These are phyloP conservation scores for Dendrocincla fuliginosa DNA, from an alignment of 2,797 vertebrate species.

Conservation along the genomic window DNA sequence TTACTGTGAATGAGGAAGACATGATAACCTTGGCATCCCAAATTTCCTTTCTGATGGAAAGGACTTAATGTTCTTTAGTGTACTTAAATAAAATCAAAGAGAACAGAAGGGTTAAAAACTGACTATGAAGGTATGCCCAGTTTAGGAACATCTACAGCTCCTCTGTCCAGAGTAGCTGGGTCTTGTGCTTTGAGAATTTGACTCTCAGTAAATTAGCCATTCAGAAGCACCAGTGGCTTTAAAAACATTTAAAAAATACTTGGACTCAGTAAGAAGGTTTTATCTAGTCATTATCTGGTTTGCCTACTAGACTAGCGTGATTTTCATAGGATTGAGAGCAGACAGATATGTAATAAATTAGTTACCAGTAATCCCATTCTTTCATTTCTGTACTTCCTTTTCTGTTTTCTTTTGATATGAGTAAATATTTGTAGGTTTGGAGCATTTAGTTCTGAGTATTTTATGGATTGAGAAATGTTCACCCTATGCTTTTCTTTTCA, in stretches of 20 bases:
- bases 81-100: background rate
- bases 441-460: background rate
- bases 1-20: background rate
- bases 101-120: background rate
- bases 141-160: background rate
- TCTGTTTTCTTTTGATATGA: background rate
- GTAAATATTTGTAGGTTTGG: background rate
- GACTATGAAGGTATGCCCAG: accelerated
- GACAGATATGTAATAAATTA: background rate
- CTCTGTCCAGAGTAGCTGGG: background rate
- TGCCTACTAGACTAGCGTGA: background rate
- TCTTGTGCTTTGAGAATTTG: background rate
- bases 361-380: background rate
- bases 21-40: background rate
- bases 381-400: background rate
- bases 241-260: background rate
- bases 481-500: background rate
- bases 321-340: background rate
- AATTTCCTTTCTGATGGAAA: background rate
- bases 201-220: background rate
- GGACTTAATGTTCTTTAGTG: background rate
- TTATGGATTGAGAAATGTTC: background rate
- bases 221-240: background rate
- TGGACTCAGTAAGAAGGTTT: background rate
- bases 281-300: background rate